A percentile compares a stretch with the other conserved stretches of the same genome.
These are phyloP conservation scores for Aldrovandia affinis DNA, from an alignment of 2,797 vertebrate species.

Conservation along the genomic window DNA sequence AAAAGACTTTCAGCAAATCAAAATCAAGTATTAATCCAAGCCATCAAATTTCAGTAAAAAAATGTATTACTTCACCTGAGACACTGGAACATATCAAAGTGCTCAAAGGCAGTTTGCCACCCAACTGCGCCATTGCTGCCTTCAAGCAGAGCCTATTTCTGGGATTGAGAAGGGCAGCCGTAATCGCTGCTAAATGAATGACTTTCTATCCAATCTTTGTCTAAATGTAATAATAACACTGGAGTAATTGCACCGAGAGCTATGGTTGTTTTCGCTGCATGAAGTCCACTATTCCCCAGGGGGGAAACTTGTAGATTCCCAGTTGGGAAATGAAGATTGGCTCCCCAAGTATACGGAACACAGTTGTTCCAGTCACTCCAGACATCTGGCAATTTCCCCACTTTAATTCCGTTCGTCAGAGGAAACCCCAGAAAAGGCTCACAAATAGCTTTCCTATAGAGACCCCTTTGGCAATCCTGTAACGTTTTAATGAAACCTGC, in stretches of 20 bases:
- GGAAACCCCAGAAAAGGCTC: slow-evolving; percentile 49
- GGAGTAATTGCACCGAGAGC: slow-evolving; percentile 23
- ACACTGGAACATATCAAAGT: no score
- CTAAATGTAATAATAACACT: slow-evolving; percentile 30
- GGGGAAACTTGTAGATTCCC: slow-evolving; percentile 24
- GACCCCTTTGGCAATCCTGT: slow-evolving; percentile 46
- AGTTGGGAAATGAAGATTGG: slow-evolving; percentile 39
- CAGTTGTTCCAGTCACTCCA: slow-evolving; percentile 41
- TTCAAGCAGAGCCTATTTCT: slow-evolving; percentile 21
- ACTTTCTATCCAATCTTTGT: slow-evolving; percentile 22
- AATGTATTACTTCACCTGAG: no score
- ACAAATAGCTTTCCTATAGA: slow-evolving; percentile 39
- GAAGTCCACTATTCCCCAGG: slow-evolving; percentile 11
- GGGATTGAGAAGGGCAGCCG: slow-evolving; percentile 37
- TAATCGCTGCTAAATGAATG: slow-evolving; percentile 40
- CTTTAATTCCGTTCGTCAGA: slow-evolving; percentile 56
- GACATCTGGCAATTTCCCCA: slow-evolving; percentile 50
- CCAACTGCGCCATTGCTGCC: neutral
- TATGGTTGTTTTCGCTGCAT: slow-evolving; percentile 19
- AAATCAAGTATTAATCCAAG: no score
- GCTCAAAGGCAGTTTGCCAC: no score
- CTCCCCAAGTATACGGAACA: slow-evolving; percentile 40
- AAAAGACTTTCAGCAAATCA: no score
- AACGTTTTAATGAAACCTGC: slow-evolving; percentile 52
- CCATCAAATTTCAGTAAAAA: no score